Conservation (phyloP, 2,113 vertebrate genomes). For the Datnioides undecimradiatus region DNA sequence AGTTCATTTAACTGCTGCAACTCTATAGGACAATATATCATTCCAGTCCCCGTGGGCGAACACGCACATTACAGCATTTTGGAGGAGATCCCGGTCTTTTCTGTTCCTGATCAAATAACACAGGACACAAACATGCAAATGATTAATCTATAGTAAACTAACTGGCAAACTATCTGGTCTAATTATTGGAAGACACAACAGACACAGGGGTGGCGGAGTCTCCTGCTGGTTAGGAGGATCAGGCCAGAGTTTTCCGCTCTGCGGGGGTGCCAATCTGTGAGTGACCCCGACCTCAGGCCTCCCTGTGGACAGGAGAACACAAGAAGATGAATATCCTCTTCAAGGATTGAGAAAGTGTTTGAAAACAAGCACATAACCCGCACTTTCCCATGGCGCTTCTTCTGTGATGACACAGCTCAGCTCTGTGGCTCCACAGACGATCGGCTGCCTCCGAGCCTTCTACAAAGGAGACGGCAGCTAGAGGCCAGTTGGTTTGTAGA, state of each 20-base stretch:
- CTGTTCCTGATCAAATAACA: constrained; percentile 9
- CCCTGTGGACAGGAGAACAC: constrained; percentile 29
- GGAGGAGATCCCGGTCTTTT: not conserved
- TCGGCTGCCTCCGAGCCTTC: constrained; percentile 41
- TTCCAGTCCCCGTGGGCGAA: not conserved
- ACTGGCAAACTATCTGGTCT: constrained; percentile 34
- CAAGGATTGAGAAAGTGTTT: constrained; percentile 47
- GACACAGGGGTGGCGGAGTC: constrained; percentile 14
- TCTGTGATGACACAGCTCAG: constrained; percentile 29
- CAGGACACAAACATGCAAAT: constrained; percentile 24
- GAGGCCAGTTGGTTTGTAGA: constrained; percentile 30
- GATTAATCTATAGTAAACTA: constrained; percentile 33
- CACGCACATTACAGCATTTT: not conserved
- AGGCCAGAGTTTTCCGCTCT: constrained; percentile 63
- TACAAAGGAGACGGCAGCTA: constrained; percentile 40
- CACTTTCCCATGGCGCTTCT: constrained; percentile 47
- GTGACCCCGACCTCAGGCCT: constrained; percentile 53
- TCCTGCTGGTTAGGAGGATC: constrained; percentile 66
- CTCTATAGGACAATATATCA: constrained; percentile 1
- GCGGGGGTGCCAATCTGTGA: constrained; percentile 39
- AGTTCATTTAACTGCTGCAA: constrained; percentile 9
- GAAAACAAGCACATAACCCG: constrained; percentile 46
- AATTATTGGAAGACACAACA: constrained; percentile 53
- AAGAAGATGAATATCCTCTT: constrained; percentile 52
- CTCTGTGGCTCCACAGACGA: constrained; percentile 10